Base-by-base conservation (phyloP, 2,888 invertebrate species). In the Polydrusus tereticollis region DNA sequence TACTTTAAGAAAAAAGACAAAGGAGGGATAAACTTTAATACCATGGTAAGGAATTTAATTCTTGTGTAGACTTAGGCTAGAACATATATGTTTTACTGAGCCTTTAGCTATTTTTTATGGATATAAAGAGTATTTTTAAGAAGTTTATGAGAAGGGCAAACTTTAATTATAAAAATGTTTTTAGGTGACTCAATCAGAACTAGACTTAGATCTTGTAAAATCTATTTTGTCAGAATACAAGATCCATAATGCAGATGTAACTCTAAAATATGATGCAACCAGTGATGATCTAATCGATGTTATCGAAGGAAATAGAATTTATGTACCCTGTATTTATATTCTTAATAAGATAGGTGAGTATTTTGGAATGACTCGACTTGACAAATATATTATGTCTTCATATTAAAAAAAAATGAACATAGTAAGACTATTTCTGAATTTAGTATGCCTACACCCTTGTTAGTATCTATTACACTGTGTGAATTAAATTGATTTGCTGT, bases 221-320 rank as follows among this genome's bases (percentile, higher is more conserved):
- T 93, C 95, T 0, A 99, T 99, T 81, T 87, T 99, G 33, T 94
- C 96, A 0, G 99, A 99, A 85, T 99, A 99, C 85, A 96, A 95
- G 87, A 99, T 99, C 72, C 98, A 99, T 85, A 99, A 99, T 85
- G 99, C 99, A 12, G 99, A 99, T 84, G 94, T 99, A 68, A 97
- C 97, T 0, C 88, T 99, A 50, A 90, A 95, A 75, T 96, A 93
- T 81, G 98, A 99, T 85, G 97, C 98, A 0, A 97, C 96, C 0
- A 94, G 96, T 79, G 99, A 99, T 83, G 99, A 99, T 86, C 88
- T 99, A 47, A 99, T 99, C 80, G 99, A 99, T 86, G 94, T 98
- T 6, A 94, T 99, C 77, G 99, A 99, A 87, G 99, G 99, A 67
- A 99, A 99, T 87, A 90, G 99, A 73, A 94, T 99, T 79, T 99